phyloP scores from a whole-genome alignment of 2,888 invertebrate genomes.

The Drosophila atripex region DNA sequence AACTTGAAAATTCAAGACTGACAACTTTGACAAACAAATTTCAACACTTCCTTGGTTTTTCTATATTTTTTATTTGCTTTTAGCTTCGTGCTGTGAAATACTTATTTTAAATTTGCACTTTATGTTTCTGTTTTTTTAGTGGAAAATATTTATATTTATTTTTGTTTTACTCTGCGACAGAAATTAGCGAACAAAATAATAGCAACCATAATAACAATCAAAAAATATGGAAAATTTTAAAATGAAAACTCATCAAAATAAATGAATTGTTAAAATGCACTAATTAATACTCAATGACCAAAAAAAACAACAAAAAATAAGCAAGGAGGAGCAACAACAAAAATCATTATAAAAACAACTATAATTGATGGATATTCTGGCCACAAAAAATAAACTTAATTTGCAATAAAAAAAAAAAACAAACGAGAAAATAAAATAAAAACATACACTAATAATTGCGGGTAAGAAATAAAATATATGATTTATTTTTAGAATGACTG shows the following conservation, averaged over 20 bases:
- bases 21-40: slow-evolving; percentile 35
- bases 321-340: not conserved
- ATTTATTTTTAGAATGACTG: not conserved
- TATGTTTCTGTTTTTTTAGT: slow-evolving; percentile 12
- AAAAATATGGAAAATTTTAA: slow-evolving; percentile 21
- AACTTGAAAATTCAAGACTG: too few species aligned
- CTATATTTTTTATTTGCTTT: slow-evolving; percentile 22
- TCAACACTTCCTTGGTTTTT: slow-evolving; percentile 12
- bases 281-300: slow-evolving; percentile 16
- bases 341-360: not conserved
- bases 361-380: slow-evolving; percentile 15
- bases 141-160: slow-evolving; percentile 9
- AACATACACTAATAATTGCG: not conserved
- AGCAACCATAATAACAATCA: not conserved
- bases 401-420: slow-evolving; percentile 4
- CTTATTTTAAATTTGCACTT: slow-evolving; percentile 19
- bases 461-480: slow-evolving; percentile 3
- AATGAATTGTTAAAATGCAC: slow-evolving; percentile 4
- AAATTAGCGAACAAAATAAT: not conserved
- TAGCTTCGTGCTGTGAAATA: slow-evolving; percentile 44
- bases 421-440: not conserved
- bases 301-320: not conserved
- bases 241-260: slow-evolving; percentile 4
- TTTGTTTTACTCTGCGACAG: not conserved
- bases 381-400: slow-evolving; percentile 8